Evolutionary conservation across 2,888 invertebrate species (phyloP), one percentile per base, ranked within the genome.

Genomic region (Sussaba pulchella): DNA sequence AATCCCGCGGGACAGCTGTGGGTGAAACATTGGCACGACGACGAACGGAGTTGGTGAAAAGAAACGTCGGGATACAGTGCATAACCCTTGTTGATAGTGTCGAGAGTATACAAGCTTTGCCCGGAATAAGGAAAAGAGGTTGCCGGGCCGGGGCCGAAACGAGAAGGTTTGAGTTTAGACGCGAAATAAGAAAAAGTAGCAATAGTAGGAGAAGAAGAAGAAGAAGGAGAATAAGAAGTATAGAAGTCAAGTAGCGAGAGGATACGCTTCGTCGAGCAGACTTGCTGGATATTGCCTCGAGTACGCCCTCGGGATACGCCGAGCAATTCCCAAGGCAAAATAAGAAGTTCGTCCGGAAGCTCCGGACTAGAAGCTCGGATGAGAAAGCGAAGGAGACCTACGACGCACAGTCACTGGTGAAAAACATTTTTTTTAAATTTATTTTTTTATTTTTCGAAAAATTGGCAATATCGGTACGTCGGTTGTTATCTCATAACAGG

Each of bases 261-360:
- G 61, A 61, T 74, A 77, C 83, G 87, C 85, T 86, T 83, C 86
- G 85, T 74, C 81, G 84, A 87, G 87, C 86, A 81, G 86, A 86
- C 83, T 86, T 82, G 71, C 84, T n/a, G n/a, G 86, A 87, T 86
- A 87, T 87, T 85, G 84, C 86, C 85, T 84, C 70, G 76, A 80
- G 83, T 81, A 67, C 77, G 50, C 77, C 77, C 81, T 81, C 73
- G 69, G 73, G 81, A 77, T 70, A 70, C 66, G 63, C 70, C 45
- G 26, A 74, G 77, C 77, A 78, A 81, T 78, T 78, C 77, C 67
- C 73, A 50, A 73, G 81, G 64, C 81, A 74, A 74, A 77, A 66
- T 74, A 81, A 70, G 61, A 74, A 73, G 74, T 73, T 77, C 70
- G 47, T 61, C 69, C 69, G 43, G 12, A 14, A 67, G 63, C 69